Evolutionary conservation across 2,888 invertebrate species (phyloP).

Genomic region (Epiperipatus broadwayi): DNA sequence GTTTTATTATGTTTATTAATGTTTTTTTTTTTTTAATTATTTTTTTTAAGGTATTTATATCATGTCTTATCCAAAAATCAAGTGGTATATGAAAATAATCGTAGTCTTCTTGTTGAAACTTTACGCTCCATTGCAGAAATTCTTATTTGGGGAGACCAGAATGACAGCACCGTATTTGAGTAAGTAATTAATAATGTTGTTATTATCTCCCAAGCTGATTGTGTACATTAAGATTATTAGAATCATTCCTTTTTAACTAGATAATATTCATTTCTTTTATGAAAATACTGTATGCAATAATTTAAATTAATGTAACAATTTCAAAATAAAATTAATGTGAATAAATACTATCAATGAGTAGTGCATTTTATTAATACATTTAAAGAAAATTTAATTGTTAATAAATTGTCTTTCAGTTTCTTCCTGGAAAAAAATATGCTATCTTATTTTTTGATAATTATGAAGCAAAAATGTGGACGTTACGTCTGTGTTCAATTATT

Average conservation of each 20-base stretch:
- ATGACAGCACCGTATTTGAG: constrained; percentile 99
- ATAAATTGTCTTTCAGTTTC: constrained; percentile 56
- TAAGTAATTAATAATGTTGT: constrained; percentile 37
- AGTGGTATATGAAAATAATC: constrained; percentile 77
- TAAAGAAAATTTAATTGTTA: too few species aligned
- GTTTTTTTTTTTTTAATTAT: constrained; percentile 16
- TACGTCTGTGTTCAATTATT: constrained; percentile 93
- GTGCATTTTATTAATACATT: too few species aligned
- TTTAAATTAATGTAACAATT: too few species aligned
- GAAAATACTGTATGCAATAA: neutral
- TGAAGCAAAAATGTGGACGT: constrained; percentile 91
- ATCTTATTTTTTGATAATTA: constrained; percentile 85
- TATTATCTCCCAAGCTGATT: too few species aligned
- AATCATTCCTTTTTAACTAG: neutral
- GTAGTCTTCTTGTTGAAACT: constrained; percentile 86
- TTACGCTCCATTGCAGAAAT: constrained; percentile 93
- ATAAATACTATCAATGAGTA: too few species aligned
- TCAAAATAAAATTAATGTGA: too few species aligned
- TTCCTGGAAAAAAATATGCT: constrained; percentile 99
- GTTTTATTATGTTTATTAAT: too few species aligned
- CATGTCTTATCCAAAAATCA: constrained; percentile 83
- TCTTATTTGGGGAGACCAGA: constrained; percentile 99
- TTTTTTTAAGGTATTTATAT: constrained; percentile 51
- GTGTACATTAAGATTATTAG: constrained; percentile 11
- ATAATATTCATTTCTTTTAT: constrained; percentile 8